Evolutionary conservation across 2,888 invertebrate species (phyloP).

Genomic region (Strigamia maritima): DNA sequence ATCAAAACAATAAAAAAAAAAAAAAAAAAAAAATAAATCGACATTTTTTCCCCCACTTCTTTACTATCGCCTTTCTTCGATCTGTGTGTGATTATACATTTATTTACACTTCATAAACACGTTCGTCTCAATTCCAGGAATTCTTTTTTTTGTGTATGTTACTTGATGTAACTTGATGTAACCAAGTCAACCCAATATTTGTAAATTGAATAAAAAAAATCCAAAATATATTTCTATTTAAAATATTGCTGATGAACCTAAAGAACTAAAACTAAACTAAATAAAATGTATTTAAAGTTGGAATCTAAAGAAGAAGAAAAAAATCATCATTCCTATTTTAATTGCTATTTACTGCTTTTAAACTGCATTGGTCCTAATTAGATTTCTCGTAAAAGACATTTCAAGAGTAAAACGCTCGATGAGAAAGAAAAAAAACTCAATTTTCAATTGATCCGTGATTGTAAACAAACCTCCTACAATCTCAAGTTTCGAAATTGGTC

Average conservation of each 20-base stretch:
- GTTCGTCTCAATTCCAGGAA: background rate
- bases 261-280: no score
- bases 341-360: background rate
- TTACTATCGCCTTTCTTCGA: background rate
- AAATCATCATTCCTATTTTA: background rate
- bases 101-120: background rate
- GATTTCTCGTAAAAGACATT: background rate
- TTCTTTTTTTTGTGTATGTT: no score
- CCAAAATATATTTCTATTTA: no score
- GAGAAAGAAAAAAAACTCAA: background rate
- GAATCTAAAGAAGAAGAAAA: background rate
- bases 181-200: no score
- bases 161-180: no score
- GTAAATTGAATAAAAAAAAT: no score
- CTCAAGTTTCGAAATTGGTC: no score
- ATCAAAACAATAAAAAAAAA: background rate
- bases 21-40: background rate
- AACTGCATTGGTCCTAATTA: background rate
- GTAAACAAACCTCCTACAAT: no score
- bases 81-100: background rate
- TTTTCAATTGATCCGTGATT: background rate
- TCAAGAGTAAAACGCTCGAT: no score
- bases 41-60: background rate
- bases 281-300: no score
- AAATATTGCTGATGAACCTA: no score